Percentiles rank a stretch among this genome's conserved stretches.
Conservation (phyloP, 2,113 vertebrate genomes). For the Hemiscyllium ocellatum region DNA sequence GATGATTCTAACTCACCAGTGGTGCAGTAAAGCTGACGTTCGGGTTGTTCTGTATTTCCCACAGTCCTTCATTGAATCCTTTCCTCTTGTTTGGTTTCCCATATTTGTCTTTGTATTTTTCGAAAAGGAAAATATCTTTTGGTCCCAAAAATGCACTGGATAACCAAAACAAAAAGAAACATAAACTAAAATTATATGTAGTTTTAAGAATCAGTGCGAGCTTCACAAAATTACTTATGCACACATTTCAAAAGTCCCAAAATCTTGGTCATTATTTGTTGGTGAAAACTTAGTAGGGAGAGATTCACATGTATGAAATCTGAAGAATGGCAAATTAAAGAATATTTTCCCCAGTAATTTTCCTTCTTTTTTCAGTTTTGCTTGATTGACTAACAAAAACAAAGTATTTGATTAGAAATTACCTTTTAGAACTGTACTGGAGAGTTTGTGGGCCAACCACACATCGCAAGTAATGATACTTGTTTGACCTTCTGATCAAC, state of each 20-base stretch:
- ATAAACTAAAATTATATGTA: not conserved
- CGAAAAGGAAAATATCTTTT: conserved; percentile 91
- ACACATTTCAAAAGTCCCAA: not conserved
- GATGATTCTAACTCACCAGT: conserved; percentile 63
- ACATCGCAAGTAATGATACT: not conserved
- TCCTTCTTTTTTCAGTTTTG: not conserved
- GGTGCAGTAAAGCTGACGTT: conserved; percentile 89
- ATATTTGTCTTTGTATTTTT: conserved; percentile 87
- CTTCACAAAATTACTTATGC: not conserved
- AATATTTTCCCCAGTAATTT: not conserved
- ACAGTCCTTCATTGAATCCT: conserved; percentile 96
- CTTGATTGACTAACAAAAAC: not conserved
- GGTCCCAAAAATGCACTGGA: conserved; percentile 85
- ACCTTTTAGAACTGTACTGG: not conserved
- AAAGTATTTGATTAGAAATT: not conserved
- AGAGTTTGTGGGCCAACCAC: not conserved
- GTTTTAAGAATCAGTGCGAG: not conserved
- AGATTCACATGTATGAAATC: not conserved
- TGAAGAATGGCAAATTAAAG: not conserved
- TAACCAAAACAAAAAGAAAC: conserved; percentile 43
- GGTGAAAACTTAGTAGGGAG: not conserved
- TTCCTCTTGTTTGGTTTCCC: conserved; percentile 97
- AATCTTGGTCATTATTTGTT: not conserved
- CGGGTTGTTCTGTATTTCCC: conserved; percentile 98
- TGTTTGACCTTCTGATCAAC: not conserved